Evolutionary conservation across 2,113 vertebrate genomes (phyloP).

Genomic region (Phyllostomus hastatus): DNA sequence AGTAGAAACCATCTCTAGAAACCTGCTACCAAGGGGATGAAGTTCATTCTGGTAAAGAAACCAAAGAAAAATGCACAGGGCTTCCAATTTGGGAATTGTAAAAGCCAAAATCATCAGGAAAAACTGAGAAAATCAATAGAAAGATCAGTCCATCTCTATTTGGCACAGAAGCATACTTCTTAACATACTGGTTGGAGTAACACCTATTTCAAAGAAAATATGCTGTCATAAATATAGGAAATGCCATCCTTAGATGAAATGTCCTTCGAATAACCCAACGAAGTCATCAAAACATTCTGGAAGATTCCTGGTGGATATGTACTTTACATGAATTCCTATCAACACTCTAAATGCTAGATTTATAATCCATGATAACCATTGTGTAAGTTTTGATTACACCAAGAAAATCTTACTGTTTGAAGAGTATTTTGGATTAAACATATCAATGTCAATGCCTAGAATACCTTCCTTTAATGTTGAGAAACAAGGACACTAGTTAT

Average conservation of each 20-base stretch:
- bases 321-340: slow-evolving; percentile 27
- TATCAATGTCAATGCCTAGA: neutral
- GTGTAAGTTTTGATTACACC: neutral
- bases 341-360: neutral
- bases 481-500: neutral
- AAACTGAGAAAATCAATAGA: neutral
- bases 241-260: slow-evolving; percentile 26
- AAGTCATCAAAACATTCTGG: neutral
- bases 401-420: neutral
- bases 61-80: neutral
- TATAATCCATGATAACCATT: neutral
- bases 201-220: slow-evolving; percentile 20
- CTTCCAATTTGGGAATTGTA: slow-evolving; percentile 8
- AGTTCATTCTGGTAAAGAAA: neutral
- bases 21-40: slow-evolving; percentile 51
- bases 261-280: neutral
- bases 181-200: neutral
- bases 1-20: slow-evolving; percentile 71
- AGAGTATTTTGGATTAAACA: neutral
- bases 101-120: slow-evolving; percentile 4
- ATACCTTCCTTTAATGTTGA: neutral
- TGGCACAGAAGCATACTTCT: neutral
- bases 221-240: neutral
- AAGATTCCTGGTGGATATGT: neutral
- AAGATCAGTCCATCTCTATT: neutral